phyloP scores from a whole-genome alignment of 2,888 invertebrate species.

The Brassicogethes aeneus region DNA sequence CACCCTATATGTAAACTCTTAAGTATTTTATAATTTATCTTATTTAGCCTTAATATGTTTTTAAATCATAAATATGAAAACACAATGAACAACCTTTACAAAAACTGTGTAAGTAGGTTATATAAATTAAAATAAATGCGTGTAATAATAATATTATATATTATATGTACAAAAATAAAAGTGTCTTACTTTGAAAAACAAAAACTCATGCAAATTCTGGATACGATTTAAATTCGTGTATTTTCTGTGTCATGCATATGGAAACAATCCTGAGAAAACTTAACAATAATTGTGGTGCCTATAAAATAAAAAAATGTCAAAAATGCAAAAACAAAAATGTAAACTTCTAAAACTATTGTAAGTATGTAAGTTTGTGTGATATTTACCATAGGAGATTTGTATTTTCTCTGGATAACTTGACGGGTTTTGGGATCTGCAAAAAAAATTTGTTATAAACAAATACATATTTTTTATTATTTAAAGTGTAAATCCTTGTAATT shows the following conservation, averaged over 20 bases:
- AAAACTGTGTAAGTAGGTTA: too few relatives aligned
- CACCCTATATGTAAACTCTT: too few relatives aligned
- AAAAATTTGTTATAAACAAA: constrained; percentile 10
- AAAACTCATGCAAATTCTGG: constrained; percentile 23
- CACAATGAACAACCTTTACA: too few relatives aligned
- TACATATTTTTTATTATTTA: background rate
- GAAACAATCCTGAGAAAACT: constrained; percentile 73
- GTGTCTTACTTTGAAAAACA: constrained; percentile 11
- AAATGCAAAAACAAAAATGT: constrained; percentile 27
- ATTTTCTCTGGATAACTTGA: constrained; percentile 92
- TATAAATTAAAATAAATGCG: too few relatives aligned
- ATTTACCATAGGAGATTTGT: constrained; percentile 97
- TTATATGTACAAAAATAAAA: constrained; percentile 1
- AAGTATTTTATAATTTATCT: too few relatives aligned
- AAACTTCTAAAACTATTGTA: too few relatives aligned
- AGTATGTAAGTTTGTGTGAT: constrained; percentile 3
- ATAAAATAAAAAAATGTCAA: constrained; percentile 45
- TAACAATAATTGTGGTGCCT: constrained; percentile 69
- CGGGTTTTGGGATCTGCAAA: constrained; percentile 94
- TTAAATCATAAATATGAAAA: too few relatives aligned
- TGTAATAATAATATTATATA: too few relatives aligned
- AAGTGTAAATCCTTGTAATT: too few relatives aligned
- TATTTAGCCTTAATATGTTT: too few relatives aligned
- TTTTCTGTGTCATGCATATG: constrained; percentile 51
- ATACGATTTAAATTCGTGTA: constrained; percentile 18